Evolutionary conservation across 2,888 invertebrate species (phyloP).

Genomic region (Pelosia muscerda): DNA sequence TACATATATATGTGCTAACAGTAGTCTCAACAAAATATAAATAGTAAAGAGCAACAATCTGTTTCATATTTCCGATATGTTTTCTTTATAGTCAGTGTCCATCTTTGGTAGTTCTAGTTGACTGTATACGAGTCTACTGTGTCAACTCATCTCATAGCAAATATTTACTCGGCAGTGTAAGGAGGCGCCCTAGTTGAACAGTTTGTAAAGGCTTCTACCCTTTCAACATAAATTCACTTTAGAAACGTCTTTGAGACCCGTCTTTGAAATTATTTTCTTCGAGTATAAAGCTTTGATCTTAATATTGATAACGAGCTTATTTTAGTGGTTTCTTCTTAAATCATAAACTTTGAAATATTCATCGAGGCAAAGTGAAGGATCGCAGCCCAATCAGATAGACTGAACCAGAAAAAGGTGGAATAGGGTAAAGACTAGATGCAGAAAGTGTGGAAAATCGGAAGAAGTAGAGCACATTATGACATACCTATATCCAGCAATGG

Average conservation of each 20-base stretch:
- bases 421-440: no score
- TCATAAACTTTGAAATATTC: neutral
- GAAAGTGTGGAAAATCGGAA: no score
- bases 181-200: slow-evolving; percentile 68
- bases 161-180: slow-evolving; percentile 69
- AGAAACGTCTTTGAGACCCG: slow-evolving; percentile 54
- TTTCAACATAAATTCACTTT: slow-evolving; percentile 71
- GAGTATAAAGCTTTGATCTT: slow-evolving; percentile 50
- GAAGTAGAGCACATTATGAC: no score
- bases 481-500: no score
- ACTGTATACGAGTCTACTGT: slow-evolving; percentile 57
- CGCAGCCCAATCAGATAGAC: no score
- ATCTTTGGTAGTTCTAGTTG: slow-evolving; percentile 48
- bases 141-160: slow-evolving; percentile 76
- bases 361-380: no score
- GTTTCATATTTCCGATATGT: slow-evolving; percentile 16
- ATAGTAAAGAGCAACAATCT: neutral
- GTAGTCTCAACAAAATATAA: neutral
- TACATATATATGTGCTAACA: no score
- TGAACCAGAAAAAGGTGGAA: no score
- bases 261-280: slow-evolving; percentile 57
- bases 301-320: slow-evolving; percentile 41
- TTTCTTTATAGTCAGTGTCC: slow-evolving; percentile 40
- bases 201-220: slow-evolving; percentile 61
- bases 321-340: slow-evolving; percentile 36